phyloP scores from a whole-genome alignment of 2,888 invertebrate genomes.

The Synanthedon tipuliformis region DNA sequence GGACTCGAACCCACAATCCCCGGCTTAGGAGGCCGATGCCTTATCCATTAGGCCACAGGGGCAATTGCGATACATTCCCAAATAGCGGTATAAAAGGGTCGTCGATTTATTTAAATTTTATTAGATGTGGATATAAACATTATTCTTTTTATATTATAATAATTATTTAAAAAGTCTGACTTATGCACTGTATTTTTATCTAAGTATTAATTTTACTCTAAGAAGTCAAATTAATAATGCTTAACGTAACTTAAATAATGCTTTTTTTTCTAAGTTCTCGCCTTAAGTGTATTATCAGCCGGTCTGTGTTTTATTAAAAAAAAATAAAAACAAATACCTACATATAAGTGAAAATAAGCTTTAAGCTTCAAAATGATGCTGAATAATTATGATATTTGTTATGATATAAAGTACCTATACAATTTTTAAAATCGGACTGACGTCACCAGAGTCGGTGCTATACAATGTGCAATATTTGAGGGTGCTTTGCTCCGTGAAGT shows the following conservation, averaged over 20 bases:
- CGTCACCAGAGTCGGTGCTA: background rate
- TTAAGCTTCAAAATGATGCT: background rate
- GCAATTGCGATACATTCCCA: conserved; percentile 24
- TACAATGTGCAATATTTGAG: conserved; percentile 1
- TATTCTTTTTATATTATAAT: too few relatives aligned
- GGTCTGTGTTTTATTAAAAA: background rate
- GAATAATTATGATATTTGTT: background rate
- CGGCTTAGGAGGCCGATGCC: conserved; percentile 84
- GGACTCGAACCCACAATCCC: conserved; percentile 83
- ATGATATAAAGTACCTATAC: background rate
- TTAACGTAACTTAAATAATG: too few relatives aligned
- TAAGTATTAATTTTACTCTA: too few relatives aligned
- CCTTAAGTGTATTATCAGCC: background rate
- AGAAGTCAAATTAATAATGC: too few relatives aligned
- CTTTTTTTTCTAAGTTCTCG: too few relatives aligned
- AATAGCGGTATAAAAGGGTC: too few relatives aligned
- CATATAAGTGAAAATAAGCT: background rate
- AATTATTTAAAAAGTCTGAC: too few relatives aligned
- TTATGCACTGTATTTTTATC: too few relatives aligned
- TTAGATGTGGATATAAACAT: too few relatives aligned
- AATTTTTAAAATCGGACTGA: background rate
- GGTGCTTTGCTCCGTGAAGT: conserved; percentile 2
- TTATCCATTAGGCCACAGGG: conserved; percentile 84
- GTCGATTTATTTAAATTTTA: too few relatives aligned
- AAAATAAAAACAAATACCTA: background rate